These are phyloP conservation scores for Hypomecis punctinalis DNA, from an alignment of 2,888 invertebrate species.

Conservation along the genomic window DNA sequence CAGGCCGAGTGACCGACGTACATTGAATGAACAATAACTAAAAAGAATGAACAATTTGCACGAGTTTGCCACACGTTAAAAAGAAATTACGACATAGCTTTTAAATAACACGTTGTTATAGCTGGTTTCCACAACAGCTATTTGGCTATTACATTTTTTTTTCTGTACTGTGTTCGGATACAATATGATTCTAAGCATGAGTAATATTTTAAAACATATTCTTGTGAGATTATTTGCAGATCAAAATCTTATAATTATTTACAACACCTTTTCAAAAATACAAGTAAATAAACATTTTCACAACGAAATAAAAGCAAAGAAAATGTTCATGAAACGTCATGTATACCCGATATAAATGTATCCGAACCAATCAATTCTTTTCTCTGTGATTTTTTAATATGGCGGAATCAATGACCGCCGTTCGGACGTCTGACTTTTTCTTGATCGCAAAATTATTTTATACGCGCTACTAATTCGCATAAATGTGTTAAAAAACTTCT, in stretches of 20 bases:
- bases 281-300: no score
- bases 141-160: not conserved
- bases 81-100: not conserved
- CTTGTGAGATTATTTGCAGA: no score
- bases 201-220: not conserved
- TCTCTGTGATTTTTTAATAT: conserved; percentile 80
- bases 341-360: conserved; percentile 35
- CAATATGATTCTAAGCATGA: not conserved
- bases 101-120: no score
- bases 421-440: conserved; percentile 75
- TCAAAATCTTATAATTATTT: no score
- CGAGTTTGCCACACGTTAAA: not conserved
- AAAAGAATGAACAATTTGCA: conserved; percentile 18
- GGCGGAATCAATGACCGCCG: conserved; percentile 84
- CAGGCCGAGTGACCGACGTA: not conserved
- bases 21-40: not conserved
- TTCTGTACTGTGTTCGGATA: conserved; percentile 24
- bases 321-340: no score
- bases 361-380: conserved; percentile 63
- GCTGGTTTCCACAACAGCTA: no score
- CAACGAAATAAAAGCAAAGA: no score
- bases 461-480: conserved; percentile 55
- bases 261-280: no score
- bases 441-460: conserved; percentile 61
- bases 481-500: conserved; percentile 64